Percentiles rank a stretch among this genome's conserved stretches.
These are phyloP conservation scores for Brachypodius melanocephalos DNA, from an alignment of 2,113 vertebrate species.

Conservation along the genomic window DNA sequence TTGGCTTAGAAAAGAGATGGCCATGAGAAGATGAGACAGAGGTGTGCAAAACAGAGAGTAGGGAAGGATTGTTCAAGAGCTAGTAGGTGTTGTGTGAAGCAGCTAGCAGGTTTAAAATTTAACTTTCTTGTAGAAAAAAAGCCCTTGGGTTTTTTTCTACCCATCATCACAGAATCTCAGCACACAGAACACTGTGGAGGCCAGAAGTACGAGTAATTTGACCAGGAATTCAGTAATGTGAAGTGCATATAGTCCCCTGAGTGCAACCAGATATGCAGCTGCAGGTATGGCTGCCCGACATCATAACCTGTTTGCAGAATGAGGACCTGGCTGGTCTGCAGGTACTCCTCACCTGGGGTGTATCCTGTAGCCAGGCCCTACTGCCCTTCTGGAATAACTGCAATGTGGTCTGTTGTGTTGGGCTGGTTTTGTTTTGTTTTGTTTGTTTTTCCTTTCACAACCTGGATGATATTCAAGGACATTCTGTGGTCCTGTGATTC, in stretches of 20 bases:
- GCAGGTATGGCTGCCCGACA: background rate
- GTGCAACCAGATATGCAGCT: rapidly evolving
- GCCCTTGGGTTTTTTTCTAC: background rate
- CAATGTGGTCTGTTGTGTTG: background rate
- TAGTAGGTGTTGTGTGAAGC: background rate
- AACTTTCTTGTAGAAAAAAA: background rate
- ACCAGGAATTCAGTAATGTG: background rate
- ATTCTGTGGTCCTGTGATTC: background rate
- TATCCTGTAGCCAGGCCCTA: background rate
- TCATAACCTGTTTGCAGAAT: rapidly evolving
- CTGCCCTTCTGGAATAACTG: background rate
- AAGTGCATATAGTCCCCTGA: background rate
- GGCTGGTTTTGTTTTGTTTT: background rate
- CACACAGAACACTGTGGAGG: background rate
- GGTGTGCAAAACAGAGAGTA: background rate
- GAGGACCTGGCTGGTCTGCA: background rate
- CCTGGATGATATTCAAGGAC: background rate
- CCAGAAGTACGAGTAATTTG: background rate
- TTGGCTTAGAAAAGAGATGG: background rate
- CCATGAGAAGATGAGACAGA: background rate
- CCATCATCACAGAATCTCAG: background rate
- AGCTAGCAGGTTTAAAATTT: background rate
- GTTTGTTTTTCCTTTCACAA: background rate
- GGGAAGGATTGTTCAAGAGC: background rate
- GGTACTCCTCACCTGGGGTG: rapidly evolving